Evolutionary conservation across 2,797 vertebrate species (phyloP).

Genomic region (Epinephelus awoara): DNA sequence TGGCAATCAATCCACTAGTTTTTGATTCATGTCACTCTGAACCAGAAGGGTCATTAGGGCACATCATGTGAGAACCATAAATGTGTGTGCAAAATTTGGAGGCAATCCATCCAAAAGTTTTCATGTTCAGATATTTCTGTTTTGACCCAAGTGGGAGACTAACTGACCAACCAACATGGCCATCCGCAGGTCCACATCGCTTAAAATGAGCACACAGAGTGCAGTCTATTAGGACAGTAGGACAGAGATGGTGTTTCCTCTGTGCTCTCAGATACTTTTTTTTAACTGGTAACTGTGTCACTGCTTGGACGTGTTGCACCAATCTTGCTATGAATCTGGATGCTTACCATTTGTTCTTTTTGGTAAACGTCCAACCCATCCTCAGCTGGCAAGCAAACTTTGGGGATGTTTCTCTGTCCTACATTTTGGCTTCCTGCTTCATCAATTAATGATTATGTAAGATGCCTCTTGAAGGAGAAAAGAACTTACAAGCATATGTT

Average conservation of each 20-base stretch:
- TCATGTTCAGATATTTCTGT: background rate
- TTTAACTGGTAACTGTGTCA: constrained; percentile 22
- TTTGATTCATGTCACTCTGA: too few relatives aligned
- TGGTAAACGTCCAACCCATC: background rate
- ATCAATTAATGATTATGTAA: constrained; percentile 14
- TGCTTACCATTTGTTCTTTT: constrained; percentile 13
- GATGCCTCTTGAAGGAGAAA: background rate
- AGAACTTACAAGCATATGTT: background rate
- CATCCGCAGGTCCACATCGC: background rate
- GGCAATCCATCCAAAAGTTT: background rate
- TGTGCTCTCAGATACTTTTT: constrained; percentile 14
- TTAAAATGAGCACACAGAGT: constrained; percentile 13
- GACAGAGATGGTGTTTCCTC: constrained; percentile 18
- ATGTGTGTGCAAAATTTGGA: background rate
- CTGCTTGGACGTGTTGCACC: background rate
- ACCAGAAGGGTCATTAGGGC: background rate
- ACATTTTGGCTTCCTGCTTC: constrained; percentile 24
- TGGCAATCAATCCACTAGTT: background rate
- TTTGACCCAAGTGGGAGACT: background rate
- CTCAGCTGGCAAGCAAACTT: constrained; percentile 13
- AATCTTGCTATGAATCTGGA: constrained; percentile 1
- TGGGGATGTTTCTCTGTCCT: constrained; percentile 25
- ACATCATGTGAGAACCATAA: background rate
- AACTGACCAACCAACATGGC: background rate
- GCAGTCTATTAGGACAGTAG: constrained; percentile 11